Evolutionary conservation across 2,888 invertebrate genomes (phyloP).

Genomic region (Melieria omissa): DNA sequence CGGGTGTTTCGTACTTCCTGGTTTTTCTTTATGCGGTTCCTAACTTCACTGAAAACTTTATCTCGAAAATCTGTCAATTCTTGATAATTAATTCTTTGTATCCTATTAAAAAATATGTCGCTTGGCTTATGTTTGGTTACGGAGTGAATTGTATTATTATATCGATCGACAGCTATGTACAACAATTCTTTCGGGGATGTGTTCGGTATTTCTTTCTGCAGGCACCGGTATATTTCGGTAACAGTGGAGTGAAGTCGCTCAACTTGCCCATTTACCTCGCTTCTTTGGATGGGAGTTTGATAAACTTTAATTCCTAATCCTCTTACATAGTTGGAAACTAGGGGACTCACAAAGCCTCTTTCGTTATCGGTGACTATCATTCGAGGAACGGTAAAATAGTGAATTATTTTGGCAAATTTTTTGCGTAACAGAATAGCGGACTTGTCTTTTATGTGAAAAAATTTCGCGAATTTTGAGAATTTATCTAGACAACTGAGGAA

Average conservation of each 20-base stretch:
- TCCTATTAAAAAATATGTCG: too few relatives aligned
- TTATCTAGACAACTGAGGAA: conserved; percentile 5
- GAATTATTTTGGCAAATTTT: background rate
- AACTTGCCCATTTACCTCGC: too few relatives aligned
- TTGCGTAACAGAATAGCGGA: background rate
- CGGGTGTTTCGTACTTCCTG: too few relatives aligned
- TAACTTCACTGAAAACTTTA: too few relatives aligned
- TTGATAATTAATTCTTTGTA: too few relatives aligned
- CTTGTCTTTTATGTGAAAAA: background rate
- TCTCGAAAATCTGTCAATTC: too few relatives aligned
- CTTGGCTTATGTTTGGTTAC: too few relatives aligned
- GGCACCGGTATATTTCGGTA: too few relatives aligned
- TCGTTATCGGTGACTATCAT: conserved; percentile 7
- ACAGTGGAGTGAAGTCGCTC: too few relatives aligned
- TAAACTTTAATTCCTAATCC: background rate
- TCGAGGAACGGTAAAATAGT: conserved; percentile 3
- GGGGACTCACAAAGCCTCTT: background rate
- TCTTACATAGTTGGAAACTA: background rate
- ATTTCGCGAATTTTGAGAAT: conserved; percentile 10
- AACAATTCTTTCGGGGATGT: too few relatives aligned
- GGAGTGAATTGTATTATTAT: background rate
- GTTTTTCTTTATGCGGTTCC: too few relatives aligned
- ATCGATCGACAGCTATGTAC: conserved; percentile 3
- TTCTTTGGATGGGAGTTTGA: background rate
- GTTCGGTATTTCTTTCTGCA: background rate